A percentile compares a stretch with the other conserved stretches of the same genome.
Evolutionary conservation across 2,888 invertebrate genomes (phyloP).

Genomic region (Ophonus ardosiacus): DNA sequence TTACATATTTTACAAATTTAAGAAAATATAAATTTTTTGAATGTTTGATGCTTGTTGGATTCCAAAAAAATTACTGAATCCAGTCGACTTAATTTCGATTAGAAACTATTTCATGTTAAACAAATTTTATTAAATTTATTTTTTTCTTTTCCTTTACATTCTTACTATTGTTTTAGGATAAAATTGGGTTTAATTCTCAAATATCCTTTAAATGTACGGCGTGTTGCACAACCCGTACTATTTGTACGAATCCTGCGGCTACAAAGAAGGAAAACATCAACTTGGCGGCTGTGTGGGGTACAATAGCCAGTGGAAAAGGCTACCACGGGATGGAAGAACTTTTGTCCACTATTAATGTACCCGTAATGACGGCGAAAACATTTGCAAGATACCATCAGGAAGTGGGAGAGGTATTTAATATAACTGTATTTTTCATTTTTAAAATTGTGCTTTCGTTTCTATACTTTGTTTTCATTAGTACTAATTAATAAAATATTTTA

Average conservation of each 20-base stretch:
- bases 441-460: too few relatives aligned
- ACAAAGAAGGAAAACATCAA: not conserved
- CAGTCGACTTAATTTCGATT: too few relatives aligned
- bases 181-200: not conserved
- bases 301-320: not conserved
- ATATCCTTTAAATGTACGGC: not conserved
- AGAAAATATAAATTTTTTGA: too few relatives aligned
- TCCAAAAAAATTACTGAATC: too few relatives aligned
- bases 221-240: not conserved
- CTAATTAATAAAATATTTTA: not conserved
- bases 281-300: conserved; percentile 2
- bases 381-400: not conserved
- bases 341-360: not conserved
- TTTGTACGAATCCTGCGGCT: not conserved
- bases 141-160: too few relatives aligned
- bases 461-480: not conserved
- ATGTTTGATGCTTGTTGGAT: too few relatives aligned
- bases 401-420: not conserved
- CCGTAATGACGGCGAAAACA: not conserved
- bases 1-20: too few relatives aligned
- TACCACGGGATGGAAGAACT: not conserved
- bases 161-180: not conserved
- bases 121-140: too few relatives aligned
- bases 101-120: not conserved
- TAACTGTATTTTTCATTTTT: not conserved